Conservation (phyloP, 2,888 invertebrate species). For the Osmoderma eremita region DNA sequence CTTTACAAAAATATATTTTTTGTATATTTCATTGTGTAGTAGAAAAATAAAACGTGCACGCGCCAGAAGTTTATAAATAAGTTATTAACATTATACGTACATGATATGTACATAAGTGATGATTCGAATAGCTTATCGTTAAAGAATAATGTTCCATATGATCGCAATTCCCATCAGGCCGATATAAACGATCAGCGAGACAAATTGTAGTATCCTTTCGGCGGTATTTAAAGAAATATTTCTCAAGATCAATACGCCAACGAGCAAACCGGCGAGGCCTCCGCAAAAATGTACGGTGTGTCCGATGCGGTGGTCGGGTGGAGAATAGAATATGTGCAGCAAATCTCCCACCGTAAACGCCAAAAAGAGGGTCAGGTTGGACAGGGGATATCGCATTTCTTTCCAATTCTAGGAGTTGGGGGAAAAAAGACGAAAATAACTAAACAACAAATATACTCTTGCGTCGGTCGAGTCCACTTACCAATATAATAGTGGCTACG, state of each 20-base stretch:
- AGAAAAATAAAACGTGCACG: too few species aligned
- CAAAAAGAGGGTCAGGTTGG: constrained; percentile 85
- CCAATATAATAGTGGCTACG: constrained; percentile 82
- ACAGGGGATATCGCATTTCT: constrained; percentile 94
- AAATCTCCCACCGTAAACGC: constrained; percentile 85
- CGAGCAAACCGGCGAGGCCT: constrained; percentile 83
- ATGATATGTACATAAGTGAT: too few species aligned
- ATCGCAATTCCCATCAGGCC: constrained; percentile 79
- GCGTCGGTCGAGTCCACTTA: constrained; percentile 62
- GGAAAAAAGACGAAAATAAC: constrained; percentile 46
- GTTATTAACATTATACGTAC: too few species aligned
- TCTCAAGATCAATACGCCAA: constrained; percentile 66
- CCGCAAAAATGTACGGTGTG: constrained; percentile 96
- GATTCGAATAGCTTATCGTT: too few species aligned
- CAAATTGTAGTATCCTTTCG: constrained; percentile 86
- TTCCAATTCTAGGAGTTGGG: constrained; percentile 85
- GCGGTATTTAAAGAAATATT: constrained; percentile 83
- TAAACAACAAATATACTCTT: constrained; percentile 82
- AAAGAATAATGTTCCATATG: constrained; percentile 73
- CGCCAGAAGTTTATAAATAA: too few species aligned
- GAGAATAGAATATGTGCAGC: constrained; percentile 69
- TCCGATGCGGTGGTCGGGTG: constrained; percentile 83
- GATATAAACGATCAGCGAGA: constrained; percentile 76
- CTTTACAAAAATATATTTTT: too few species aligned
- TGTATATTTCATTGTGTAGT: too few species aligned